Percentiles rank a stretch among this genome's conserved stretches.
phyloP scores from a whole-genome alignment of 2,797 vertebrate species.

The Serranus cabrilla region DNA sequence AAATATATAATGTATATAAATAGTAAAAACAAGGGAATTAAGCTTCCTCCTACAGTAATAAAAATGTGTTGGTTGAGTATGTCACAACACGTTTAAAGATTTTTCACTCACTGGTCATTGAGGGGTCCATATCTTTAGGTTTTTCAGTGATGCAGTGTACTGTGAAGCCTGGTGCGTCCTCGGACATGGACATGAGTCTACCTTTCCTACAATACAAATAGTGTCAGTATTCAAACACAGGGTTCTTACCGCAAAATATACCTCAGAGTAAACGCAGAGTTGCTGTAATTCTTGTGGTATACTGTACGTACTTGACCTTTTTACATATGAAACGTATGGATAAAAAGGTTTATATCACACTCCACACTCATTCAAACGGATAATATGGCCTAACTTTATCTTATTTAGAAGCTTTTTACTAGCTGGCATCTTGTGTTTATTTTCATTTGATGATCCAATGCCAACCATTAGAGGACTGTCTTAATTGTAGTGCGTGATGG shows the following conservation, averaged over 20 bases:
- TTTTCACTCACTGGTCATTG: constrained; percentile 79
- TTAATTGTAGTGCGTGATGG: constrained; percentile 62
- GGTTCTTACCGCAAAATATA: constrained; percentile 89
- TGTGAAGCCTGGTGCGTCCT: constrained; percentile 84
- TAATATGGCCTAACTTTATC: constrained; percentile 73
- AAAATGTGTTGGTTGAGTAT: constrained; percentile 79
- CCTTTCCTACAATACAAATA: constrained; percentile 87
- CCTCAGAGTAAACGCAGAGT: constrained; percentile 89
- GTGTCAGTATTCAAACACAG: constrained; percentile 87
- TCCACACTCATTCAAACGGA: constrained; percentile 69
- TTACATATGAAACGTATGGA: constrained; percentile 75
- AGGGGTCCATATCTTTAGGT: constrained; percentile 81
- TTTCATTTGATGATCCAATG: constrained; percentile 70
- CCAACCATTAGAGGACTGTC: constrained; percentile 73
- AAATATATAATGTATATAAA: constrained; percentile 84
- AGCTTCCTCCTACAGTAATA: constrained; percentile 83
- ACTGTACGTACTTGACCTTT: constrained; percentile 84
- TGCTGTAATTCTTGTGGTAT: constrained; percentile 87
- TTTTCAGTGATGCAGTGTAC: constrained; percentile 82
- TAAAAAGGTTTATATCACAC: constrained; percentile 77
- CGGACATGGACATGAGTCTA: constrained; percentile 75
- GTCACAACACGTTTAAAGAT: constrained; percentile 76
- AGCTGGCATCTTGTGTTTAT: constrained; percentile 66
- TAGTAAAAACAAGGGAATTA: constrained; percentile 82
- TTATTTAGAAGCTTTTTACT: constrained; percentile 74